phyloP scores from a whole-genome alignment of 2,888 invertebrate genomes.

The Eledona agricola region DNA sequence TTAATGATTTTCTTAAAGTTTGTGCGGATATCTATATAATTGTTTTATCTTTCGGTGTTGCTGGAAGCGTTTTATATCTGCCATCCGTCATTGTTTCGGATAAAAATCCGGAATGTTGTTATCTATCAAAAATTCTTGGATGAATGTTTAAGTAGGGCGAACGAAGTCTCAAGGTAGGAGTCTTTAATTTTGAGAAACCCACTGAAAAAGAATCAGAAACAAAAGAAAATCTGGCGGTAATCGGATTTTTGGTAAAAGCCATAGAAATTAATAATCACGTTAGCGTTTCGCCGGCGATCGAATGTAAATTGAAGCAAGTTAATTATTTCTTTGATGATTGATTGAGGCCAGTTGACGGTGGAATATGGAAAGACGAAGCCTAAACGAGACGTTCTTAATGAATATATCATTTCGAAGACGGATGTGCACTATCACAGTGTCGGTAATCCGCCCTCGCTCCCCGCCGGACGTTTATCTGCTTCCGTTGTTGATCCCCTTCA shows the following conservation, averaged over 20 bases:
- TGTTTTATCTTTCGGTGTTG: no score
- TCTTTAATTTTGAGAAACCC: slow-evolving; percentile 33
- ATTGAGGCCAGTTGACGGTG: slow-evolving; percentile 39
- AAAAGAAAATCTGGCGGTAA: slow-evolving; percentile 54
- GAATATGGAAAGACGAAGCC: slow-evolving; percentile 43
- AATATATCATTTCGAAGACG: slow-evolving; percentile 52
- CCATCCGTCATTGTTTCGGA: background rate
- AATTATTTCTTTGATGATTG: slow-evolving; percentile 55
- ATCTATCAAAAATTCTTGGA: background rate
- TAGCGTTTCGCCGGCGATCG: slow-evolving; percentile 46
- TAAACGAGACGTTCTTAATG: slow-evolving; percentile 41
- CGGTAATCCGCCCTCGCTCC: slow-evolving; percentile 53
- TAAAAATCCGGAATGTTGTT: background rate
- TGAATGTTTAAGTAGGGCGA: no score
- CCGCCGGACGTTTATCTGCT: slow-evolving; percentile 56
- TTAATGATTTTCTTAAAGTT: no score
- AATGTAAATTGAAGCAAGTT: slow-evolving; percentile 47
- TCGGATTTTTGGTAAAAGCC: slow-evolving; percentile 58
- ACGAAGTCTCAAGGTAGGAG: slow-evolving; percentile 16
- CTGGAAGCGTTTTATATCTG: no score
- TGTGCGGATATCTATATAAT: no score
- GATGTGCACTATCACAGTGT: slow-evolving; percentile 55
- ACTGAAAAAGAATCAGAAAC: slow-evolving; percentile 48
- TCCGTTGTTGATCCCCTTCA: slow-evolving; percentile 57
- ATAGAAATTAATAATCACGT: slow-evolving; percentile 58